Evolutionary conservation across 2,113 vertebrate genomes (phyloP).

Genomic region (Prietella phreatophila): DNA sequence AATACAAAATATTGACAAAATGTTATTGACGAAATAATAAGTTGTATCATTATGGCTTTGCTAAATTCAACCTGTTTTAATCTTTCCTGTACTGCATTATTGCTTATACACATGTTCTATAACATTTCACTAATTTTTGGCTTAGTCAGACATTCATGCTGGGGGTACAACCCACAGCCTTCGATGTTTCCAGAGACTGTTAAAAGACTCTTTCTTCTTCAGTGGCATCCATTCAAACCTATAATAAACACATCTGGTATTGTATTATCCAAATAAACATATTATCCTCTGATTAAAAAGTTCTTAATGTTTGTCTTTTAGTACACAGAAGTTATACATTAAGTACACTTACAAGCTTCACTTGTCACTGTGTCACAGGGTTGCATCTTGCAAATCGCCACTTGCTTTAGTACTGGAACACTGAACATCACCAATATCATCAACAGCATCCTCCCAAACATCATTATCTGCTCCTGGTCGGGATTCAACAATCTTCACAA

Average conservation of each 20-base stretch:
- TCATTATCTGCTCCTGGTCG: slow-evolving; percentile 55
- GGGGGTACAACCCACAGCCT: neutral
- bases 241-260: neutral
- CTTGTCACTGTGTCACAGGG: neutral
- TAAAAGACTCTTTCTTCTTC: slow-evolving; percentile 4
- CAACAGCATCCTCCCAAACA: slow-evolving; percentile 69
- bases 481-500: neutral
- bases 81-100: slow-evolving; percentile 1
- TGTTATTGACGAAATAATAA: neutral
- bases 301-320: neutral
- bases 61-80: neutral
- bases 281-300: neutral
- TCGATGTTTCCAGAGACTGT: neutral
- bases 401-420: slow-evolving; percentile 13
- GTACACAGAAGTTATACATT: neutral
- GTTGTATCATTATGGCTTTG: neutral
- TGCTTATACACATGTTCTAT: neutral
- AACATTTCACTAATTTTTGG: neutral
- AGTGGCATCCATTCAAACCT: slow-evolving; percentile 22
- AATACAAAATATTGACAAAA: neutral
- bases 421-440: slow-evolving; percentile 46
- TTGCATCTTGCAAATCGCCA: neutral
- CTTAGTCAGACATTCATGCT: neutral
- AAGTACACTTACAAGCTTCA: slow-evolving; percentile 9
- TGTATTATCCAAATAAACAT: neutral